Percentiles rank a stretch among this genome's conserved stretches.
Conservation (phyloP, 1,140 invertebrate species). For the Drosophila burlai region DNA sequence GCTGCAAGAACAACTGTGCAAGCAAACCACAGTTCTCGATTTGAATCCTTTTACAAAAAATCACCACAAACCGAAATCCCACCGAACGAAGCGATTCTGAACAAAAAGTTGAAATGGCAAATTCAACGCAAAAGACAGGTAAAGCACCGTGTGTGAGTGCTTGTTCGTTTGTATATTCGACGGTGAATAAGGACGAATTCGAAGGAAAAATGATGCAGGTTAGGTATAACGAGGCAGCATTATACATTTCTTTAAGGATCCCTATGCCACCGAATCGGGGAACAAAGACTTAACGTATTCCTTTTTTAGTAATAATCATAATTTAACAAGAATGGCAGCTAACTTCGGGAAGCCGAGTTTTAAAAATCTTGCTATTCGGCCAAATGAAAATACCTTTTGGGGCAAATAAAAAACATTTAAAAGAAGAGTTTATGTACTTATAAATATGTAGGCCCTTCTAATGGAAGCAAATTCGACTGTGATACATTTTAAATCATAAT, state of each 20-base stretch:
- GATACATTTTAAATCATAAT: too few species aligned
- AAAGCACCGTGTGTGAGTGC: constrained; percentile 10
- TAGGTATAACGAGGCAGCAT: constrained; percentile 1
- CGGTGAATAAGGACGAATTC: not conserved
- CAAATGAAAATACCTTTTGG: too few species aligned
- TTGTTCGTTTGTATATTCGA: not conserved
- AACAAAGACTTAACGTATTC: not conserved
- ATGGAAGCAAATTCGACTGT: too few species aligned
- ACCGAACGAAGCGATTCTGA: constrained; percentile 26
- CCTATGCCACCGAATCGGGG: not conserved
- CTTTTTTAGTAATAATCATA: not conserved
- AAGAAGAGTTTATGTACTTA: too few species aligned
- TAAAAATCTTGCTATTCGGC: too few species aligned
- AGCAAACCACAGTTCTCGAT: constrained; percentile 63
- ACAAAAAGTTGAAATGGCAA: constrained; percentile 71
- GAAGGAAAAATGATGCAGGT: not conserved
- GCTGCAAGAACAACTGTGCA: constrained; percentile 62
- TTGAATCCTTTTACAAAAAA: constrained; percentile 69
- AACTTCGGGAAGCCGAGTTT: not conserved
- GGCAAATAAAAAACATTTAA: too few species aligned
- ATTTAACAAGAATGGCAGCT: not conserved
- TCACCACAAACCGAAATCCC: constrained; percentile 37
- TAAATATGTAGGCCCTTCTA: too few species aligned
- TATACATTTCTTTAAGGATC: not conserved
- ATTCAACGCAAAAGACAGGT: constrained; percentile 70